phyloP scores from a whole-genome alignment of 2,888 invertebrate species.

The Platypus cylindrus region DNA sequence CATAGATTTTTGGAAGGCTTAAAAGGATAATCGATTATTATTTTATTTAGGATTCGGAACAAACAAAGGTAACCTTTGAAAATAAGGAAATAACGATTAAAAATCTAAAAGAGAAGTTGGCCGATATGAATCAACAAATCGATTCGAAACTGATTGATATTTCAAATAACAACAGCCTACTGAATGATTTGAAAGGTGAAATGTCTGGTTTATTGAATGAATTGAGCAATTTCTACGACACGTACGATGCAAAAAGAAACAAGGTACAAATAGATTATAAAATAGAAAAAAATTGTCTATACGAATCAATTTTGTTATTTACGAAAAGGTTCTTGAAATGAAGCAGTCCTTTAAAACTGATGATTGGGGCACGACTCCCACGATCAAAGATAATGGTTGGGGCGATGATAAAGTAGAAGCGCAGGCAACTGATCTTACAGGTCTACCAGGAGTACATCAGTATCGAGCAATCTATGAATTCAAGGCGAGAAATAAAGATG shows the following conservation, averaged over 20 bases:
- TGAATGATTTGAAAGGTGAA: slow-evolving; percentile 58
- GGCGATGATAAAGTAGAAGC: slow-evolving; percentile 20
- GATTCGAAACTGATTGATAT: slow-evolving; percentile 68
- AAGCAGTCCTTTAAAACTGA: slow-evolving; percentile 37
- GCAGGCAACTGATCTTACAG: slow-evolving; percentile 27
- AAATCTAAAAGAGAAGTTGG: slow-evolving; percentile 51
- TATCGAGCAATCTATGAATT: slow-evolving; percentile 93
- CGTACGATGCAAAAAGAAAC: slow-evolving; percentile 55
- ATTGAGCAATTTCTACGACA: slow-evolving; percentile 51
- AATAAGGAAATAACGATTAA: slow-evolving; percentile 54
- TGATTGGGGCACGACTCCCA: slow-evolving; percentile 34
- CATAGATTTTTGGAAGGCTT: not conserved
- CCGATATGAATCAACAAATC: slow-evolving; percentile 65
- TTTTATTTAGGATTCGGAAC: slow-evolving; percentile 35
- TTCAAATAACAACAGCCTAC: slow-evolving; percentile 64
- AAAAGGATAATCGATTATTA: not conserved
- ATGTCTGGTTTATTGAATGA: slow-evolving; percentile 53
- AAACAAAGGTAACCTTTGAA: slow-evolving; percentile 47
- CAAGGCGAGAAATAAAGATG: slow-evolving; percentile 81
- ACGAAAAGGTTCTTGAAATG: slow-evolving; percentile 26
- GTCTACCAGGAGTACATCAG: slow-evolving; percentile 43
- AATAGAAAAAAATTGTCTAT: not conserved
- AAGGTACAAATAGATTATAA: slow-evolving; percentile 19
- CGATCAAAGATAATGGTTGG: slow-evolving; percentile 35
- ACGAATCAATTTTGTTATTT: not conserved